phyloP scores from a whole-genome alignment of 2,113 vertebrate species.

The Pongo pygmaeus region DNA sequence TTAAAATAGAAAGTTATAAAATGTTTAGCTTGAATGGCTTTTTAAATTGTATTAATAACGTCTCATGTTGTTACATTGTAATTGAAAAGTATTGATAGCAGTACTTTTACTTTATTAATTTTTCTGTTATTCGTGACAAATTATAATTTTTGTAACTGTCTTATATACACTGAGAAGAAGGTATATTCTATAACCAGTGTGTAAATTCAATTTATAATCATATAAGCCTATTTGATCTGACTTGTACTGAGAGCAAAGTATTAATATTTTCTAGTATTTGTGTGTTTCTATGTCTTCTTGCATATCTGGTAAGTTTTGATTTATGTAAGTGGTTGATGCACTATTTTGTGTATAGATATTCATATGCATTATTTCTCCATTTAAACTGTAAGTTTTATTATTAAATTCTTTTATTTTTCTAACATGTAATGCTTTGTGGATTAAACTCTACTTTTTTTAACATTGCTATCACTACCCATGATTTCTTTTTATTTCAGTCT shows the following conservation, averaged over 20 bases:
- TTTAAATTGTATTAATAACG: not conserved
- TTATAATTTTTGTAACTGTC: no score
- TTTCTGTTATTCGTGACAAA: not conserved
- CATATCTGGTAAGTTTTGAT: not conserved
- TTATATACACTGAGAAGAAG: not conserved
- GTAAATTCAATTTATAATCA: not conserved
- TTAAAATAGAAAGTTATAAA: not conserved
- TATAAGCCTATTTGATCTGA: not conserved
- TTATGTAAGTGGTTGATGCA: not conserved
- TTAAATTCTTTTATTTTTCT: not conserved
- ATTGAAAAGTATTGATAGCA: not conserved
- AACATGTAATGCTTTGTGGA: not conserved
- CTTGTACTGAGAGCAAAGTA: not conserved
- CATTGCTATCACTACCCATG: not conserved
- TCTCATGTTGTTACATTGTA: not conserved
- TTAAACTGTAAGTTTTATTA: not conserved
- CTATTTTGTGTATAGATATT: not conserved
- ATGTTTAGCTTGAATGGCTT: not conserved
- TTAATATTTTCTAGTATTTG: not conserved
- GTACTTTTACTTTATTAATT: not conserved
- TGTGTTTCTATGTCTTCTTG: not conserved
- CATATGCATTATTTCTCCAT: not conserved
- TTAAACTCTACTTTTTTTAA: not conserved
- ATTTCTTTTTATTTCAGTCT: not conserved
- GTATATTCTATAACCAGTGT: not conserved